A percentile compares a stretch with the other conserved stretches of the same genome.
Evolutionary conservation across 2,888 invertebrate species (phyloP).

Genomic region (Ganaspis brasiliensis): DNA sequence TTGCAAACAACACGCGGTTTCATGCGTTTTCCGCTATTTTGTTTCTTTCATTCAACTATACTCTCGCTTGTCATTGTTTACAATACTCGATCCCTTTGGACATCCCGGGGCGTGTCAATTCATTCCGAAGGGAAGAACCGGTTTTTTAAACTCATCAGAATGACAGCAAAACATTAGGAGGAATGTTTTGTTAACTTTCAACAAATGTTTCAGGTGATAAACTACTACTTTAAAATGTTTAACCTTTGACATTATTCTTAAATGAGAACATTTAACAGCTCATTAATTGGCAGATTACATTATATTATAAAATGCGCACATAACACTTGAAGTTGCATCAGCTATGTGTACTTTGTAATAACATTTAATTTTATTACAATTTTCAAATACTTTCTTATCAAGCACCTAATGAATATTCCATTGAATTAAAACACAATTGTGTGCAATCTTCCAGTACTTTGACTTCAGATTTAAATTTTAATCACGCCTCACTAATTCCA

Average conservation of each 20-base stretch:
- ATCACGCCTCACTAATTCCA: conserved; percentile 68
- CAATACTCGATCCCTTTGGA: conserved; percentile 48
- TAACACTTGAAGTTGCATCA: too few relatives aligned
- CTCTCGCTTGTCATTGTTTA: conserved; percentile 71
- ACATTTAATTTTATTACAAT: background rate
- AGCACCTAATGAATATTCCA: conserved; percentile 71
- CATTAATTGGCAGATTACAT: too few relatives aligned
- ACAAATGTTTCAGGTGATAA: conserved; percentile 26
- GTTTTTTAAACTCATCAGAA: conserved; percentile 52
- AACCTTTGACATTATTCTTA: too few relatives aligned
- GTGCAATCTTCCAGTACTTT: conserved; percentile 73
- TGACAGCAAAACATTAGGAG: conserved; percentile 48
- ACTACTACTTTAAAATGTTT: too few relatives aligned
- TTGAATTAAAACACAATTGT: conserved; percentile 69
- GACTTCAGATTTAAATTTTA: conserved; percentile 63
- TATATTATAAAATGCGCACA: too few relatives aligned
- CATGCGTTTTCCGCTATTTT: conserved; percentile 48
- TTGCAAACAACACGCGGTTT: conserved; percentile 38
- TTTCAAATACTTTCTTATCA: background rate
- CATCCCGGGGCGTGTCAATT: conserved; percentile 56
- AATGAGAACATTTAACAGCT: too few relatives aligned
- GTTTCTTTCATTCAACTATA: conserved; percentile 50
- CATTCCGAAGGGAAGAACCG: conserved; percentile 49
- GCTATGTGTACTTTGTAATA: too few relatives aligned
- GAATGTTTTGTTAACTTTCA: background rate